These are phyloP conservation scores for Drosophila diplacantha DNA, from an alignment of 2,888 invertebrate genomes.

Conservation along the genomic window DNA sequence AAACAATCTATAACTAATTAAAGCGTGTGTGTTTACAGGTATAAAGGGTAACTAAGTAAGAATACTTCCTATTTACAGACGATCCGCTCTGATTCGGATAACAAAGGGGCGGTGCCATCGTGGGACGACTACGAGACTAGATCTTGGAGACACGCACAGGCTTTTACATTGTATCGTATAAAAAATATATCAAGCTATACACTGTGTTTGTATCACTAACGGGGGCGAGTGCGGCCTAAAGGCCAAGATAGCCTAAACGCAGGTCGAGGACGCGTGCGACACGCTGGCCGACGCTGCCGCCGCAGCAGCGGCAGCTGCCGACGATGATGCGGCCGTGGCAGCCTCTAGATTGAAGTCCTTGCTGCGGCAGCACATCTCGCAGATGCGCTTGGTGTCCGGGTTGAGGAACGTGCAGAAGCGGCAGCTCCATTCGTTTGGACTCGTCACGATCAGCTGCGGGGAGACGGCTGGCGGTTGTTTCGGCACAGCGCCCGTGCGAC, in stretches of 20 bases:
- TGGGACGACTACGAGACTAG: constrained; percentile 54
- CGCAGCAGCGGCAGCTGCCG: constrained; percentile 52
- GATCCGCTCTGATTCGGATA: constrained; percentile 13
- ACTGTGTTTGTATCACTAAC: constrained; percentile 58
- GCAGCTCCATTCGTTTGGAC: constrained; percentile 82
- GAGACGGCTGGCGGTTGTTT: constrained; percentile 63
- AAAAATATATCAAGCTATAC: constrained; percentile 60
- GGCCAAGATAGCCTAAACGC: constrained; percentile 65
- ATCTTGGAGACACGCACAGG: constrained; percentile 59
- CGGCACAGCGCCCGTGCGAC: constrained; percentile 50
- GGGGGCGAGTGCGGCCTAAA: constrained; percentile 27
- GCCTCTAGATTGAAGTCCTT: constrained; percentile 77
- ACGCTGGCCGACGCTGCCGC: constrained; percentile 45
- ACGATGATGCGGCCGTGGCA: constrained; percentile 45
- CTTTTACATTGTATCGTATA: constrained; percentile 54
- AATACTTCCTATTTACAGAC: constrained; percentile 40
- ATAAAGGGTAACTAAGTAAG: constrained; percentile 38
- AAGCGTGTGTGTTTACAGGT: constrained; percentile 63
- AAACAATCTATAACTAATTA: constrained; percentile 71
- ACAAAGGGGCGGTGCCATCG: constrained; percentile 23
- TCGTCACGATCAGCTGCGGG: constrained; percentile 71
- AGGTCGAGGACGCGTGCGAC: constrained; percentile 74
- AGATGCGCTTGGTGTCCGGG: constrained; percentile 80
- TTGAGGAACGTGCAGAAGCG: constrained; percentile 84
- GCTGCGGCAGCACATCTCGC: constrained; percentile 84